These are phyloP conservation scores for Glareola pratincola DNA, from an alignment of 2,113 vertebrate genomes.

Conservation along the genomic window DNA sequence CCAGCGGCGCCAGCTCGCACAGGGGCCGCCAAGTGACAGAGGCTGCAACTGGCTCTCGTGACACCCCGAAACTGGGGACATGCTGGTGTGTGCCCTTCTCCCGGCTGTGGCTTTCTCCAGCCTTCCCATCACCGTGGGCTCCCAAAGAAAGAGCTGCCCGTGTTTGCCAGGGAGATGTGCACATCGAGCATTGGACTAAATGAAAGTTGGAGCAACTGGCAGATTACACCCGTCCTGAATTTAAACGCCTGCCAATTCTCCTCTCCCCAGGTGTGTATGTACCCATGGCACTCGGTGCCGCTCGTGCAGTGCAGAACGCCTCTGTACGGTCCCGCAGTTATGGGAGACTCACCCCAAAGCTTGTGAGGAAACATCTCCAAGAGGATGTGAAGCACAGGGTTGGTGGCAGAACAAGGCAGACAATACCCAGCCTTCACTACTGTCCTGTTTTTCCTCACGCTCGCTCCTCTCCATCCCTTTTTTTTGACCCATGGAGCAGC, in stretches of 20 bases:
- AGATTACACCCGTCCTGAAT: not conserved
- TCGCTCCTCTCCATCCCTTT: not conserved
- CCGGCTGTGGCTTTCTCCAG: not conserved
- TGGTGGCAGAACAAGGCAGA: not conserved
- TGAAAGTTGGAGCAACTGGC: not conserved
- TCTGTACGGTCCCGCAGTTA: not conserved
- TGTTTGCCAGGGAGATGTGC: not conserved
- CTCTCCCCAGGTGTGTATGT: accelerated
- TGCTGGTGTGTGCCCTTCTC: not conserved
- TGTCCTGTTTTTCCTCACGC: accelerated
- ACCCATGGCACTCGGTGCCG: not conserved
- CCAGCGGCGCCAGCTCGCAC: accelerated
- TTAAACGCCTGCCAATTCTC: not conserved
- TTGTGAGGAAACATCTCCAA: not conserved
- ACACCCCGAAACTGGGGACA: not conserved
- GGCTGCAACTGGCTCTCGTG: not conserved
- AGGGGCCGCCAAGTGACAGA: not conserved
- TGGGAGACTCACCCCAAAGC: not conserved
- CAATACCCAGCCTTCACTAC: accelerated
- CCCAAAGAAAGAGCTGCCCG: not conserved
- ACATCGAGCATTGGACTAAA: not conserved
- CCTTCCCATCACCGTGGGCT: accelerated
- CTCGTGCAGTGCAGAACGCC: accelerated
- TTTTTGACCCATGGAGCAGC: not conserved
- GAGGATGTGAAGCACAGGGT: not conserved